phyloP scores from a whole-genome alignment of 2,113 vertebrate genomes.

The Sinocyclocheilus grahami region DNA sequence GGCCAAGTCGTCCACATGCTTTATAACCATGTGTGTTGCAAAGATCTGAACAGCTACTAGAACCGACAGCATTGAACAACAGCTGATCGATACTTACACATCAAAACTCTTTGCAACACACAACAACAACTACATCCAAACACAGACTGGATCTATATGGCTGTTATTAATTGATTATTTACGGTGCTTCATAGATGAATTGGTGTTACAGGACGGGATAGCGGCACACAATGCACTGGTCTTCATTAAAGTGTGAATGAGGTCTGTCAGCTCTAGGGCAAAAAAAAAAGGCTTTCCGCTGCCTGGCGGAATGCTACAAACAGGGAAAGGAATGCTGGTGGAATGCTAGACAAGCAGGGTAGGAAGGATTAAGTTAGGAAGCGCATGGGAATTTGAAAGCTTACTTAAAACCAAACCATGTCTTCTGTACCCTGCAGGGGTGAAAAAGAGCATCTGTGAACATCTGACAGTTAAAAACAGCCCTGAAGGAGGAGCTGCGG shows the following conservation, averaged over 20 bases:
- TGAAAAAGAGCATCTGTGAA: slow-evolving; percentile 51
- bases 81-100: not conserved
- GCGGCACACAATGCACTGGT: not conserved
- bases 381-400: slow-evolving; percentile 51
- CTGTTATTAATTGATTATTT: not conserved
- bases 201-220: not conserved
- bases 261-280: too few species aligned
- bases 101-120: not conserved
- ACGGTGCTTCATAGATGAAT: not conserved
- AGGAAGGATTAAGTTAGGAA: not conserved
- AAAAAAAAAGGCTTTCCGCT: too few species aligned
- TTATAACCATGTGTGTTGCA: not conserved
- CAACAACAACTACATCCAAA: not conserved
- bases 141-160: not conserved
- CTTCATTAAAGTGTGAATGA: too few species aligned
- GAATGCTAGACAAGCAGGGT: slow-evolving; percentile 15
- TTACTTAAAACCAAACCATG: slow-evolving; percentile 85
- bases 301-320: not conserved
- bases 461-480: not conserved
- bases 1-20: not conserved
- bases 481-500: not conserved
- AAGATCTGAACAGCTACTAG: not conserved
- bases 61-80: not conserved
- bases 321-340: not conserved
- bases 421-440: slow-evolving; percentile 75